These are phyloP conservation scores for Periophthalmus modestus DNA, from an alignment of 2,113 vertebrate species.

Conservation along the genomic window DNA sequence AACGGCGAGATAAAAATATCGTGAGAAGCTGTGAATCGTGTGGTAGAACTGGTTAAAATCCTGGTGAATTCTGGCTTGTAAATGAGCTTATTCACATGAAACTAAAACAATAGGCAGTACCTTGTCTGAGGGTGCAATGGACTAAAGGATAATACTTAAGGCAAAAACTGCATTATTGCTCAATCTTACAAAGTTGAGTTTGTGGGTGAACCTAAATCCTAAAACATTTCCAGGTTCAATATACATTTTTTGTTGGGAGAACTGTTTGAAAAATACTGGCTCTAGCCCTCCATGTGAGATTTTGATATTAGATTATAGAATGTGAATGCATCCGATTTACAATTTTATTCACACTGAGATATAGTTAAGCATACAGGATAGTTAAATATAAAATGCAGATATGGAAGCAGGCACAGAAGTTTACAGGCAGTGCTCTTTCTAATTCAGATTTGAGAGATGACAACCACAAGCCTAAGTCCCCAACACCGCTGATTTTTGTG, in stretches of 20 bases:
- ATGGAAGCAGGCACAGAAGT: conserved; percentile 37
- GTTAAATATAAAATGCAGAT: background rate
- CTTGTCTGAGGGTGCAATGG: no score
- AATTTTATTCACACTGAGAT: background rate
- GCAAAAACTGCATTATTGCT: no score
- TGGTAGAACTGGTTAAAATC: background rate
- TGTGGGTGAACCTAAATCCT: no score
- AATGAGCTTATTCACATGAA: no score
- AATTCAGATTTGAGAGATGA: conserved; percentile 44
- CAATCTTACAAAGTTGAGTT: no score
- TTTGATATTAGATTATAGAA: no score
- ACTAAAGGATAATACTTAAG: no score
- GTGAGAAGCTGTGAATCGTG: no score
- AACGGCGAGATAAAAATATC: background rate
- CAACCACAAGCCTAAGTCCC: conserved; percentile 34
- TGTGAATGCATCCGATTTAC: background rate
- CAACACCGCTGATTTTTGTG: conserved; percentile 11
- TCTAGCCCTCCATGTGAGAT: background rate
- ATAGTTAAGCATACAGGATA: no score
- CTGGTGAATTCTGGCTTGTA: background rate
- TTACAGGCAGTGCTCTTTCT: conserved; percentile 38
- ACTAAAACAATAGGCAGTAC: no score
- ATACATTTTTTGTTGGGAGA: background rate
- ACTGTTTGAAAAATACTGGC: background rate
- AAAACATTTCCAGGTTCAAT: background rate